Percentiles rank a stretch among this genome's conserved stretches.
Conservation (phyloP, 2,888 invertebrate genomes). For the Unio delphinus region DNA sequence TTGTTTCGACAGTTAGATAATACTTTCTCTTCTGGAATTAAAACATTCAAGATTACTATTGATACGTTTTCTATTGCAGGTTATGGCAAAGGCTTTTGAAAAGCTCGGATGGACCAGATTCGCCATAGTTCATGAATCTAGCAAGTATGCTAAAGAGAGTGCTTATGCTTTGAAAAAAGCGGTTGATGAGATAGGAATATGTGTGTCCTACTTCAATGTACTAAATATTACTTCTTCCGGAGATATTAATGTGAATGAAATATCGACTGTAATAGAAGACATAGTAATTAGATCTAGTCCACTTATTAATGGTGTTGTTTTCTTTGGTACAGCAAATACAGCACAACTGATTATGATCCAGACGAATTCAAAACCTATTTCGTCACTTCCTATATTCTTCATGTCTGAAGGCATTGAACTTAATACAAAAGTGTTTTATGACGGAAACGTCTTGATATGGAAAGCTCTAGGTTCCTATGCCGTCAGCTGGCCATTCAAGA, state of each 20-base stretch:
- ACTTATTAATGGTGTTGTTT: slow-evolving; percentile 11
- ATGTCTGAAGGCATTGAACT: slow-evolving; percentile 7
- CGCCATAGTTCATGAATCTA: slow-evolving; percentile 13
- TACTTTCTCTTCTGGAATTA: no score
- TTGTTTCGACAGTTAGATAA: no score
- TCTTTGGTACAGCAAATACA: slow-evolving; percentile 5
- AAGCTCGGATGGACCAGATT: slow-evolving; percentile 14
- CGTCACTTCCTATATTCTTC: slow-evolving; percentile 5
- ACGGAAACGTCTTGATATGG: no score
- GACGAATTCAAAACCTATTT: slow-evolving; percentile 1
- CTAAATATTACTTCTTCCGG: background rate
- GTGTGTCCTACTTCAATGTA: slow-evolving; percentile 1
- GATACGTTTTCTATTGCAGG: background rate
- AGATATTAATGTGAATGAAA: background rate
- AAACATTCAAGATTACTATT: background rate
- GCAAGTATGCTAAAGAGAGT: slow-evolving; percentile 6
- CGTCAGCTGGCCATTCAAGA: no score
- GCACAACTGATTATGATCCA: slow-evolving; percentile 1
- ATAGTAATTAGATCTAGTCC: slow-evolving; percentile 4
- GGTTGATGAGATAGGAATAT: background rate
- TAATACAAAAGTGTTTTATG: no score
- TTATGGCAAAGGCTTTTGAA: slow-evolving; percentile 7
- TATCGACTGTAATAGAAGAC: background rate
- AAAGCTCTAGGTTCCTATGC: no score
- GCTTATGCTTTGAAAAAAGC: background rate